These are phyloP conservation scores for Istiophorus platypterus DNA, from an alignment of 2,113 vertebrate species.

Conservation along the genomic window DNA sequence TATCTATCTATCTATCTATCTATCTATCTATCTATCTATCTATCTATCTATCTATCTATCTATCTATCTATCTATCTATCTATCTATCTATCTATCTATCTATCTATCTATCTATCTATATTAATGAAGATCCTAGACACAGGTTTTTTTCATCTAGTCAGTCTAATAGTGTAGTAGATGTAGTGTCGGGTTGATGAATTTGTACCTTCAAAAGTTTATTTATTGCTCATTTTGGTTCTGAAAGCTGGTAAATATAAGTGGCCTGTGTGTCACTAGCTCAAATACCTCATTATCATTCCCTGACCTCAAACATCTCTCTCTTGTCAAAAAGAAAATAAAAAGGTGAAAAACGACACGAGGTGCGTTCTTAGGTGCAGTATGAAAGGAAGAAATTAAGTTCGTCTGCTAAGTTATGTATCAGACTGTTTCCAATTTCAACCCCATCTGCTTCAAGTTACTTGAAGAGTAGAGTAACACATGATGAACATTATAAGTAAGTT, in stretches of 20 bases:
- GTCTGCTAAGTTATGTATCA: slow-evolving; percentile 24
- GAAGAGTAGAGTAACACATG: slow-evolving; percentile 21
- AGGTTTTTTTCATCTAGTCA: background rate
- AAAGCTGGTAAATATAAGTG: slow-evolving; percentile 32
- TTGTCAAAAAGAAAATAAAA: slow-evolving; percentile 24
- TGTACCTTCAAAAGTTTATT: slow-evolving; percentile 16
- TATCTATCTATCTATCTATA: background rate
- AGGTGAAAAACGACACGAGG: background rate
- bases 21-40: too few relatives aligned
- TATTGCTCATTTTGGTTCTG: slow-evolving; percentile 12
- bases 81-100: background rate
- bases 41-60: background rate
- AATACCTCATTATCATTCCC: background rate
- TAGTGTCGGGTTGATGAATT: background rate
- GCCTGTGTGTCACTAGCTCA: slow-evolving; percentile 11
- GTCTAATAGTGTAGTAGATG: background rate
- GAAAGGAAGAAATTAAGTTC: slow-evolving; percentile 21
- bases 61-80: background rate
- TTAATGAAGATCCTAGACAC: background rate
- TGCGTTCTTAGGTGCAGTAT: slow-evolving; percentile 20
- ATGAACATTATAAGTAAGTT: slow-evolving; percentile 26
- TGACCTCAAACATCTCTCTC: slow-evolving; percentile 10
- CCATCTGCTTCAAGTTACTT: slow-evolving; percentile 46
- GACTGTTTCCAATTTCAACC: slow-evolving; percentile 28
- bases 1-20: too few relatives aligned